Percentiles rank a stretch among this genome's conserved stretches.
phyloP scores from a whole-genome alignment of 1,140 invertebrate species.

The Tachypleus tridentatus region DNA sequence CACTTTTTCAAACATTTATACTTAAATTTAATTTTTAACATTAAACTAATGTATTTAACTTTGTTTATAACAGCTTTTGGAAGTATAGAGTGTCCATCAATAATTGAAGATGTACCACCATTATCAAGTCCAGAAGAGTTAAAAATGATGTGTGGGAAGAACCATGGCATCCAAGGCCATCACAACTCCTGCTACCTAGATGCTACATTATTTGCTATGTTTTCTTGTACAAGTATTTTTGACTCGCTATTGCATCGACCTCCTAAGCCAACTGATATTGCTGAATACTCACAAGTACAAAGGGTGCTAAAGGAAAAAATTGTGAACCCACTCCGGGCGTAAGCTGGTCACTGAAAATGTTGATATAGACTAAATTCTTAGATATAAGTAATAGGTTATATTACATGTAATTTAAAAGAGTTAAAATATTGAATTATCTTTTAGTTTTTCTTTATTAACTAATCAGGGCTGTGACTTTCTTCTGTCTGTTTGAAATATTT shows the following conservation, averaged over 20 bases:
- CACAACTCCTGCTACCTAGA: slow-evolving; percentile 97
- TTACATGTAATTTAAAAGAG: too few species aligned
- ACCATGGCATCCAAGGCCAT: slow-evolving; percentile 83
- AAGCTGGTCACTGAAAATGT: slow-evolving; percentile 18
- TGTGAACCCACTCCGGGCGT: slow-evolving; percentile 74
- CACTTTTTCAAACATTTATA: too few species aligned
- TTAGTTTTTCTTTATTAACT: slow-evolving; percentile 8
- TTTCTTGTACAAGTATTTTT: slow-evolving; percentile 88
- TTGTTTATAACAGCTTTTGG: slow-evolving; percentile 36
- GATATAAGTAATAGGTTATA: too few species aligned
- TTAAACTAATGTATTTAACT: neutral
- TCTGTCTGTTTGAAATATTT: too few species aligned
- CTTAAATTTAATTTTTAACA: too few species aligned
- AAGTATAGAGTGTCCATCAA: slow-evolving; percentile 56
- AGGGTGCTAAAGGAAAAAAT: slow-evolving; percentile 82
- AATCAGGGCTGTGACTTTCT: too few species aligned
- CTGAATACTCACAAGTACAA: slow-evolving; percentile 75
- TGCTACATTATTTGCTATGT: slow-evolving; percentile 92
- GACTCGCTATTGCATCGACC: slow-evolving; percentile 72
- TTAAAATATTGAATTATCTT: too few species aligned
- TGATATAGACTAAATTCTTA: too few species aligned
- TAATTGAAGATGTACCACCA: slow-evolving; percentile 61
- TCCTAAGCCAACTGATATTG: slow-evolving; percentile 56
- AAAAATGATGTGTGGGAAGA: slow-evolving; percentile 32
- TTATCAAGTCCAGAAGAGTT: slow-evolving; percentile 37